Evolutionary conservation across 2,113 vertebrate genomes (phyloP), one percentile per base, ranked within the genome.

Genomic region (Dinomys branickii): DNA sequence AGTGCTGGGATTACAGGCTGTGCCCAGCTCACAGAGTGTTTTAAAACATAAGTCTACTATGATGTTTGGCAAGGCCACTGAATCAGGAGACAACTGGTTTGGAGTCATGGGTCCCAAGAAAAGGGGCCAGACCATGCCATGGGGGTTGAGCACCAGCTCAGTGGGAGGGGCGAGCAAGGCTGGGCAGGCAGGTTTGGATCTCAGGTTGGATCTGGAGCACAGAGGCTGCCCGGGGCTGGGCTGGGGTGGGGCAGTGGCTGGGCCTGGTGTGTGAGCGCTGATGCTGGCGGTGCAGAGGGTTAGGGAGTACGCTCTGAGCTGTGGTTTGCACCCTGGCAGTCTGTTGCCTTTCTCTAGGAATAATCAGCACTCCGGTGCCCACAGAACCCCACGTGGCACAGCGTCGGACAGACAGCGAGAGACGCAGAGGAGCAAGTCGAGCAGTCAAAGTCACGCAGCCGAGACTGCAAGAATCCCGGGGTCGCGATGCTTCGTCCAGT

Each of bases 101-200:
- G 19, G 6, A 26, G 17, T 90, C 41, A 69, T 14, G 69, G 80
- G 24, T 41, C 38, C 77, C 26, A 20, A n/a, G 69, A 28, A 33
- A 35, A 4, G 13, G 28, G 63, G 1, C 38, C 14, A 17, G 38
- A 20, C n/a, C 47, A 12, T 1, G 3, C 28, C 1, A 0, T 17
- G 61, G 16, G 44, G 47, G 50, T 1, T 11, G 6, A 13, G 0
- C 16, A 14, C 12, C 7, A 47, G 22, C 17, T 67, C 59, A 22
- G 1, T 47, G 56, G 14, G 71, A 50, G 73, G 22, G 38, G 38
- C 1, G 19, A 22, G 63, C 4, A 6, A 33, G 59, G 61, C 75
- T 22, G 59, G 11, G 77, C 20, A 13, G 6, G 73, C 14, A 0
- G 7, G 47, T 38, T 44, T 19, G 28, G n/a, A 13, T 7, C 13